These are phyloP conservation scores for Nibea albiflora DNA, from an alignment of 2,113 vertebrate genomes.

Conservation along the genomic window DNA sequence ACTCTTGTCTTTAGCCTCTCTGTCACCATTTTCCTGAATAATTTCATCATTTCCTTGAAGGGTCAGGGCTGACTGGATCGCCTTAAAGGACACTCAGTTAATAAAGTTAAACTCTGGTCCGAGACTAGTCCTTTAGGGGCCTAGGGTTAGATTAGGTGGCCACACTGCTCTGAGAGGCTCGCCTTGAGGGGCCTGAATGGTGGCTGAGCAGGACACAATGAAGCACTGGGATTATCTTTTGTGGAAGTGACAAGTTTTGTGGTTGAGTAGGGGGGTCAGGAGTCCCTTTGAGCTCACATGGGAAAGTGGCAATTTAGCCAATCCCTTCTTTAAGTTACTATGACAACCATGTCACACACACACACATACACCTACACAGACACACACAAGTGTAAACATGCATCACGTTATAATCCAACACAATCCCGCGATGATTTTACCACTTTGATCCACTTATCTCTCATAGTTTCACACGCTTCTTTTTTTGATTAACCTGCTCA, in stretches of 20 bases:
- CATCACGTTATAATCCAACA: conserved; percentile 31
- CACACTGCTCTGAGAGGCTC: conserved; percentile 30
- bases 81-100: conserved; percentile 69
- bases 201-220: conserved; percentile 71
- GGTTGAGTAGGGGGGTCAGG: conserved; percentile 35
- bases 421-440: conserved; percentile 19
- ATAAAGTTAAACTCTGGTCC: conserved; percentile 65
- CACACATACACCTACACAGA: conserved; percentile 6
- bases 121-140: conserved; percentile 56
- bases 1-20: not conserved
- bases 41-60: conserved; percentile 50
- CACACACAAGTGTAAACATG: conserved; percentile 36
- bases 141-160: conserved; percentile 60
- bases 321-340: conserved; percentile 55
- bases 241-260: conserved; percentile 70
- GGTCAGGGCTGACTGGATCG: conserved; percentile 46
- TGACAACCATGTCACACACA: conserved; percentile 31
- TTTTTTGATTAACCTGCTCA: conserved; percentile 58
- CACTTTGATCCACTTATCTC: conserved; percentile 10
- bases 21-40: conserved; percentile 41
- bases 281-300: conserved; percentile 55
- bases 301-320: conserved; percentile 56
- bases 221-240: conserved; percentile 69
- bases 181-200: conserved; percentile 56
- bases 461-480: conserved; percentile 25